These are phyloP conservation scores for Macrophya annulata DNA, from an alignment of 2,888 invertebrate genomes.

Conservation along the genomic window DNA sequence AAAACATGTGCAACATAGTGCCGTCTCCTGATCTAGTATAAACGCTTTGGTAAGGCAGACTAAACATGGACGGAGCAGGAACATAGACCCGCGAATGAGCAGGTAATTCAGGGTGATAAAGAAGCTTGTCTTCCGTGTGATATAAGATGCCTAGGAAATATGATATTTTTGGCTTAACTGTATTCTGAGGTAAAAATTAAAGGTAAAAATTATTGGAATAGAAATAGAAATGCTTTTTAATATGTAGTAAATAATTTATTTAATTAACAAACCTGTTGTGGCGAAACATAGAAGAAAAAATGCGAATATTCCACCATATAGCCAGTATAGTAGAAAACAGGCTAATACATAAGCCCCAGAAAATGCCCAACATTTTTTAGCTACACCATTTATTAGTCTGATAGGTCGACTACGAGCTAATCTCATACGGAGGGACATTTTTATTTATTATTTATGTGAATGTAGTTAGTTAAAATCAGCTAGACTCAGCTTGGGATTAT, in stretches of 20 bases:
- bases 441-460: slow-evolving; percentile 4
- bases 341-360: slow-evolving; percentile 88
- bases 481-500: slow-evolving; percentile 14
- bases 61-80: slow-evolving; percentile 92
- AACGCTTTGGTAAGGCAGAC: slow-evolving; percentile 93
- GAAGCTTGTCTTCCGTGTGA: slow-evolving; percentile 91
- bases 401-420: slow-evolving; percentile 76
- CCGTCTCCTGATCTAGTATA: slow-evolving; percentile 89
- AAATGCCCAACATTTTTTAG: slow-evolving; percentile 89
- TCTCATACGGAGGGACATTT: slow-evolving; percentile 72
- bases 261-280: slow-evolving; percentile 82
- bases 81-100: slow-evolving; percentile 94
- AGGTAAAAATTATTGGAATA: slow-evolving; percentile 13
- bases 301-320: slow-evolving; percentile 90
- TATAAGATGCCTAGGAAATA: slow-evolving; percentile 89
- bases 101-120: slow-evolving; percentile 95
- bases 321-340: slow-evolving; percentile 90
- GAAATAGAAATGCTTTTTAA: neutral
- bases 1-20: slow-evolving; percentile 89
- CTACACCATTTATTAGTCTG: slow-evolving; percentile 80
- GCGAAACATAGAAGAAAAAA: slow-evolving; percentile 87
- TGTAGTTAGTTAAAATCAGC: neutral
- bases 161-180: neutral
- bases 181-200: neutral
- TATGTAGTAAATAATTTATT: slow-evolving; percentile 34